phyloP scores from a whole-genome alignment of 92 coral and sea anemone species.

The Zoanthus solanderi region DNA sequence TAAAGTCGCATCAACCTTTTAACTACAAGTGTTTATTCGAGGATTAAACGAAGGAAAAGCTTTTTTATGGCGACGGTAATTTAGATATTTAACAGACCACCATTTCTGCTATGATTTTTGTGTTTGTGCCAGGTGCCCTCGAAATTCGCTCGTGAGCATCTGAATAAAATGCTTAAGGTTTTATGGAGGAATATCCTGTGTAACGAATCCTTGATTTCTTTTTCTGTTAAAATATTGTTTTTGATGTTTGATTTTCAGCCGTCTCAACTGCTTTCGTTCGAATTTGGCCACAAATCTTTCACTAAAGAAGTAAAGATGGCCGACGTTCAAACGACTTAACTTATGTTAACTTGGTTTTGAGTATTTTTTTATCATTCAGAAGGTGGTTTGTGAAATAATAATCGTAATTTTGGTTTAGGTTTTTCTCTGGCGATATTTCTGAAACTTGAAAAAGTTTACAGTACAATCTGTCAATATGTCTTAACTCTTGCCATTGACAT shows the following conservation, averaged over 20 bases:
- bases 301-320: neutral
- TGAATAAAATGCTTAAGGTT: neutral
- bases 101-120: constrained; percentile 20
- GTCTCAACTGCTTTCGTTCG: neutral
- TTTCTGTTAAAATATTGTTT: neutral
- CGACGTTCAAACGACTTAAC: constrained; percentile 13
- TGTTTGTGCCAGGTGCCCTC: constrained; percentile 38
- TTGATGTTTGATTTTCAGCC: constrained; percentile 12
- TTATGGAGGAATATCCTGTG: neutral
- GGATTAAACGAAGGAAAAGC: constrained; percentile 59
- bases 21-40: constrained; percentile 51
- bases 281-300: constrained; percentile 2
- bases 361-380: neutral
- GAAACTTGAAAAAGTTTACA: constrained; percentile 16
- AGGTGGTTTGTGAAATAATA: constrained; percentile 6
- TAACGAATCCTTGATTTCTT: neutral
- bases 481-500: neutral
- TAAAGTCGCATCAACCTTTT: constrained; percentile 29
- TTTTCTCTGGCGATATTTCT: constrained; percentile 5
- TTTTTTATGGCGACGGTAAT: neutral
- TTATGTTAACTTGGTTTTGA: neutral
- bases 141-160: neutral
- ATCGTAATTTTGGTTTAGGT: neutral
- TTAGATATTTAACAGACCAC: neutral
- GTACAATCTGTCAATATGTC: constrained; percentile 1